Base-by-base conservation (phyloP, 1,140 invertebrate genomes). In the Alviniconcha marisindica region DNA sequence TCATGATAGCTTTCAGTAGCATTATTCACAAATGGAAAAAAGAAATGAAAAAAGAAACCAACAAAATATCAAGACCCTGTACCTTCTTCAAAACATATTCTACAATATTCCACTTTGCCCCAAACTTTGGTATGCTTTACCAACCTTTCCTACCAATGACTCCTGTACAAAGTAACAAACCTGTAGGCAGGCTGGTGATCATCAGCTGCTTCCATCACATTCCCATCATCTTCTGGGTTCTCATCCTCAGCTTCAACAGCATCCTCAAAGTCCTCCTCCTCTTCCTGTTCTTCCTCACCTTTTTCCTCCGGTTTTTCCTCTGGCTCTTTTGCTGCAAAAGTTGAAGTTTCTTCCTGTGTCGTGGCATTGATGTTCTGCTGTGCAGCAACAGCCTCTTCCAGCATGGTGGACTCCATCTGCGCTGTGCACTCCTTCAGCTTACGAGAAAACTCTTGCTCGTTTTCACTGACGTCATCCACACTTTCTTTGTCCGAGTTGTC, bases 321-420 rank as follows among this genome's bases (percentile, higher is more conserved):
- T 48, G 44, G 18, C 44, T 48, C 44, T 18, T 48, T 18, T 18
- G 18, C 44, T 48, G 44, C 18, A 48, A n/a, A n/a, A n/a, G n/a
- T n/a, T n/a, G n/a, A 66, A 10, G 69, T 21, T 21, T 71, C 69
- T 24, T 71, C 69, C 36, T 2, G 36, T 0, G 15, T 4, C 0
- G 69, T 71, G 15, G 69, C 38, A 36, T 71, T 42, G 36, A 24
- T 21, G 36, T 71, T 38, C 36, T 21, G 69, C 18, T 33, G 69
- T 24, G 33, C 36, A 2, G 69, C 14, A 3, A 7, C 18, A 4
- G 36, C 2, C 21, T 80, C 78, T 15, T 80, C 77, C 36, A 80
- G 36, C 78, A 80, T 66, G 56, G 78, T 80, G 60, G 51, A 60
- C 18, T 80, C 78, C 18, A 80, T 36, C 31, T 31, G 78, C 24